Conservation (phyloP, 1,140 invertebrate genomes). For the Proctacanthus coquilletti region DNA sequence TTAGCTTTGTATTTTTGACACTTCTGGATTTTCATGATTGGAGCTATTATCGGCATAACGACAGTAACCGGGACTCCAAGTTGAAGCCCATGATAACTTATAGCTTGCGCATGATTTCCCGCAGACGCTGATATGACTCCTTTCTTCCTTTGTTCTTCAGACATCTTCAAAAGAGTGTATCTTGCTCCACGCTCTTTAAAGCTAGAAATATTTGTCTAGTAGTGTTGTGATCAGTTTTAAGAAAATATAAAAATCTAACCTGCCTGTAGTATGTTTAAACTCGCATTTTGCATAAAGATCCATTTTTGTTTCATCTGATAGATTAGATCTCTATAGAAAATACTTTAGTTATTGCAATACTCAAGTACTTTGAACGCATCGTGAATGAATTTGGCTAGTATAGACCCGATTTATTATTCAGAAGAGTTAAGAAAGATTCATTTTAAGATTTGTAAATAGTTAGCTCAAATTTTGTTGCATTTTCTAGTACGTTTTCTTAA, state of each 20-base stretch:
- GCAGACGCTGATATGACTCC: conserved; percentile 86
- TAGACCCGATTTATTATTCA: too few species aligned
- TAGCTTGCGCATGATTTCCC: conserved; percentile 79
- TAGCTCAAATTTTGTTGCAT: conserved; percentile 5
- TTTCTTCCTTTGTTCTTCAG: conserved; percentile 46
- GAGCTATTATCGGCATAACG: conserved; percentile 81
- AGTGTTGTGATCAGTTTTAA: too few species aligned
- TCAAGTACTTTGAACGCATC: too few species aligned
- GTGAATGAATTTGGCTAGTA: too few species aligned
- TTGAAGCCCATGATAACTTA: conserved; percentile 73
- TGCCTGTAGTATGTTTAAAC: conserved; percentile 81
- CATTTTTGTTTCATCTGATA: conserved; percentile 62
- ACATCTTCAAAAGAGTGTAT: conserved; percentile 64
- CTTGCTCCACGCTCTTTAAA: conserved; percentile 88
- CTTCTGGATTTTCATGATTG: conserved; percentile 85
- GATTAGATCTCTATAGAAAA: conserved; percentile 50
- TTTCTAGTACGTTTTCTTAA: conserved; percentile 18
- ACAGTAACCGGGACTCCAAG: conserved; percentile 76
- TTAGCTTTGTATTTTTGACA: conserved; percentile 71
- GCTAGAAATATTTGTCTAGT: conserved; percentile 36
- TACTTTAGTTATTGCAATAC: too few species aligned
- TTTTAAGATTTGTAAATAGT: too few species aligned
- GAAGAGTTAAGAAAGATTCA: too few species aligned
- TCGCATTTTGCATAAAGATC: conserved; percentile 88
- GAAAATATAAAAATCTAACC: too few species aligned